These are phyloP conservation scores for Steinernema carpocapsae DNA, from an alignment of 2,888 invertebrate species.

Conservation along the genomic window DNA sequence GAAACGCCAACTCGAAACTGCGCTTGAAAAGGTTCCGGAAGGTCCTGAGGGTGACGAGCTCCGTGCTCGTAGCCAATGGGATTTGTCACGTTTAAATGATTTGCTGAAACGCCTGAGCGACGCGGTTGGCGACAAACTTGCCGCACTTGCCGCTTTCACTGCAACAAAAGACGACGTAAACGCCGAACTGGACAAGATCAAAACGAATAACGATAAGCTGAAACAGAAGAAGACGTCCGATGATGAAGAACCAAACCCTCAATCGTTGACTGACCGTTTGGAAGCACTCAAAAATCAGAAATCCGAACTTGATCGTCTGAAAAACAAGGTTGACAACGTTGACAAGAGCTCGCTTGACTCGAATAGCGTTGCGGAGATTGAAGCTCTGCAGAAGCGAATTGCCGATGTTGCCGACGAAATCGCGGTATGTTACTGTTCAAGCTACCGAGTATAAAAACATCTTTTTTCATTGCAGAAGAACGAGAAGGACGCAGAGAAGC, in stretches of 20 bases:
- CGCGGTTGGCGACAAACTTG: constrained; percentile 52
- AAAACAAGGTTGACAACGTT: not conserved
- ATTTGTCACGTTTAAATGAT: constrained; percentile 51
- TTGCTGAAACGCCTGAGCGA: constrained; percentile 47
- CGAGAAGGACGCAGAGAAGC: not conserved
- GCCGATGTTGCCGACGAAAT: not conserved
- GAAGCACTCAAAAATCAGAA: constrained; percentile 8
- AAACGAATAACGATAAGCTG: no score
- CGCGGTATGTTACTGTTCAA: constrained; percentile 7
- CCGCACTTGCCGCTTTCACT: constrained; percentile 53
- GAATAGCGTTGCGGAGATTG: not conserved
- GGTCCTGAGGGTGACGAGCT: constrained; percentile 47
- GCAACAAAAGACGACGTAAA: constrained; percentile 49
- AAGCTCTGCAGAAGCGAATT: not conserved
- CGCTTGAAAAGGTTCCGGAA: constrained; percentile 29
- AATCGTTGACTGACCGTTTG: not conserved
- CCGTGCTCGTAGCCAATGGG: constrained; percentile 50
- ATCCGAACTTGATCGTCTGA: not conserved
- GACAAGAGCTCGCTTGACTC: not conserved
- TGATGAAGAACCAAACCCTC: not conserved
- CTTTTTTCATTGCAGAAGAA: not conserved
- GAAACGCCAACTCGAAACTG: constrained; percentile 32
- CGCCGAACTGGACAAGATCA: constrained; percentile 36
- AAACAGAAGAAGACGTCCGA: constrained; percentile 6
- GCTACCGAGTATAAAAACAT: no score